Percentiles rank a stretch among this genome's conserved stretches.
phyloP scores from a whole-genome alignment of 2,797 vertebrate species.

The Lophotriccus pileatus region DNA sequence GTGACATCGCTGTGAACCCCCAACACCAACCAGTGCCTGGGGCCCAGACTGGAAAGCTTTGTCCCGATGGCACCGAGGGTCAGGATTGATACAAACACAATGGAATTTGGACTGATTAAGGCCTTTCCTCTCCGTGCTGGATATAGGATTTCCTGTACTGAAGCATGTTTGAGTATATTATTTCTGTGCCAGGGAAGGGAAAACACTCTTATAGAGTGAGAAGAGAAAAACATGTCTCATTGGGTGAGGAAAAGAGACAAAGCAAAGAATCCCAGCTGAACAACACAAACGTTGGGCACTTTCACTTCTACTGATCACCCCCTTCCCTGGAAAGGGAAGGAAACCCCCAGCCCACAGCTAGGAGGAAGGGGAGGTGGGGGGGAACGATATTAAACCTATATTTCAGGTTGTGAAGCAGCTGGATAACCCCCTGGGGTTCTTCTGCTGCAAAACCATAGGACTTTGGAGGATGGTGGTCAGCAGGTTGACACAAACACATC shows the following conservation, averaged over 20 bases:
- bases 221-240: background rate
- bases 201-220: background rate
- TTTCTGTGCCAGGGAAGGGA: constrained; percentile 47
- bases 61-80: background rate
- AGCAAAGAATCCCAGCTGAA: background rate
- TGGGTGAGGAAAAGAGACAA: background rate
- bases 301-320: background rate
- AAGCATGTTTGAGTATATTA: constrained; percentile 14
- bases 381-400: background rate
- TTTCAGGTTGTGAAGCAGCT: background rate
- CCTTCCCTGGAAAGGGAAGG: background rate
- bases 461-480: background rate
- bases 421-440: background rate
- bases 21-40: constrained; percentile 33
- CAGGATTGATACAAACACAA: constrained; percentile 60
- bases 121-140: constrained; percentile 6
- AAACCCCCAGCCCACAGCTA: background rate
- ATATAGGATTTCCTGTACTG: constrained; percentile 65
- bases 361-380: background rate
- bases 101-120: constrained; percentile 64
- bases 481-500: background rate
- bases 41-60: background rate
- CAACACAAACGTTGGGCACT: background rate
- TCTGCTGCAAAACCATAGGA: background rate
- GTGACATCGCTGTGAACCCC: background rate